Base-by-base conservation (phyloP, 2,113 vertebrate species). In the Lycocorax pyrrhopterus region DNA sequence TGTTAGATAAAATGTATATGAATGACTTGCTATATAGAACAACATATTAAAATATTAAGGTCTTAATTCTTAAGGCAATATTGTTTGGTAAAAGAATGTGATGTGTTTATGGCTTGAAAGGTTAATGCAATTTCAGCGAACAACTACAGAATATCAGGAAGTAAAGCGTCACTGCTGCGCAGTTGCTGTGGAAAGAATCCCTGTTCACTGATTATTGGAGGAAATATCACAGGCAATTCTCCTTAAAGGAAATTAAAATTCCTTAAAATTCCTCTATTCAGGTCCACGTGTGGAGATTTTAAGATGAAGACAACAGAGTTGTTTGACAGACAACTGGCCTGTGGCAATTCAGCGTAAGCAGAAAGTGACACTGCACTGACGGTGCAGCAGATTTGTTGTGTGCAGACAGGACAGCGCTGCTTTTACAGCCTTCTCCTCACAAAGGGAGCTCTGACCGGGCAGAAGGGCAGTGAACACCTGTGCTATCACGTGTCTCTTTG, bases 401-500 rank as follows among this genome's bases (percentile, higher is more conserved):
- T 17, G 78, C 44, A 44, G 62, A 6, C 16, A 35, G 71, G 69
- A 77, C 46, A 27, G 12, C 0, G 6, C n/a, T n/a, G 44, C 43
- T 82, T n/a, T 1, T 26, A 3, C 7, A 63, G 63, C 59, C 78
- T 69, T 30, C 92, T 56, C 55, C 59, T 71, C 43, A 29, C 33
- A 25, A 4, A 20, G 46, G 44, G 33, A 89, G 26, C 73, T 33
- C 60, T n/a, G n/a, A 2, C 58, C 12, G 59, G 44, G 41, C 79
- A 74, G 15, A 9, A 30, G 44, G 83, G 68, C 39, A 63, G 12
- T 1, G 27, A 75, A 13, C 76, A 62, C 20, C 53, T 43, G 23
- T 12, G 63, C 59, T 14, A 11, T 2, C 35, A 13, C 0, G 0
- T 4, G 27, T 43, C 35, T n/a, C 63, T 26, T 21, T 12, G 39